Evolutionary conservation across 1,140 invertebrate species (phyloP), one percentile per base, ranked within the genome.

Genomic region (Polyergus mexicanus): DNA sequence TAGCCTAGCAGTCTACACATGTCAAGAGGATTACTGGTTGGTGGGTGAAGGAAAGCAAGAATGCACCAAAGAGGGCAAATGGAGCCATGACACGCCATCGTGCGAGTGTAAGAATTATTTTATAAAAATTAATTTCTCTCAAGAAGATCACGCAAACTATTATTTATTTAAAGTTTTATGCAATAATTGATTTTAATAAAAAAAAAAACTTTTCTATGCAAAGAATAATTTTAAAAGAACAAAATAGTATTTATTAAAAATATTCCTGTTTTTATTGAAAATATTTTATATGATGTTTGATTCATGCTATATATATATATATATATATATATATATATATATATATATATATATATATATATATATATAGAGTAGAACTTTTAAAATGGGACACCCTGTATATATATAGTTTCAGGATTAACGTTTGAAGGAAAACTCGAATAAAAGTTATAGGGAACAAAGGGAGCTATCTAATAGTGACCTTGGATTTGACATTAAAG

Each of bases 21-120:
- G 98, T 92, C 96, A 97, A 54, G 95, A 96, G 25, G 98, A 98
- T 91, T 98, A 98, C 93, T 98, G 98, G 97, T 94, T 99, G 22
- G 96, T 97, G 38, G 97, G 97, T 0, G 96, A 97, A 32, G 95
- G 96, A 0, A 96, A 96, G 44, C 96, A 97, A 38, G 96, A 96
- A 3, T 99, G 98, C 94, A 97, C 97, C 4, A 96, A 96, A 62
- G 98, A 98, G 77, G 98, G 98, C 7, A 97, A 97, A 92, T 99
- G 98, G 98, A 98, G 97, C 0, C 97, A 97, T 41, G 96, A 97
- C 85, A 96, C 97, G 56, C 98, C 98, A 0, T 96, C 97, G 32
- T 99, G 98, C 93, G 97, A 98, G 95, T 95, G 98, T 98, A 96
- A 97, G 96, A 5, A 69, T 83, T 19, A 60, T 25, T 10, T 78